Conservation (phyloP, 2,888 invertebrate species). For the Adela reaumurella region DNA sequence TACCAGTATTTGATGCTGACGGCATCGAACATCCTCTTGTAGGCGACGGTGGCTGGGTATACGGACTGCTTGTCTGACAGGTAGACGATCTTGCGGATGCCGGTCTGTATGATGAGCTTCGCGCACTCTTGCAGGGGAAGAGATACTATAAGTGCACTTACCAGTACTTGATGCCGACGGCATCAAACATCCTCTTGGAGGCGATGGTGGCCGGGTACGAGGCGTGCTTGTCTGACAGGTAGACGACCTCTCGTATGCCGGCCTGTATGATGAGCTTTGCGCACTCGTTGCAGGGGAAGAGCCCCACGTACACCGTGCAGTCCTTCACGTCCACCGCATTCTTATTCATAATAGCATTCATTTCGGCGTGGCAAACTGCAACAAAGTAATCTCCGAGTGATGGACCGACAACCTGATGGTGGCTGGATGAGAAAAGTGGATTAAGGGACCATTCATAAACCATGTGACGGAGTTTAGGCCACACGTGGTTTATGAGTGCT, state of each 20-base stretch:
- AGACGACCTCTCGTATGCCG: conserved; percentile 75
- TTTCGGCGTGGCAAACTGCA: conserved; percentile 95
- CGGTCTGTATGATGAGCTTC: conserved; percentile 92
- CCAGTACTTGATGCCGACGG: conserved; percentile 69
- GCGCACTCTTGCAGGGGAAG: conserved; percentile 99
- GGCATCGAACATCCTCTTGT: no score
- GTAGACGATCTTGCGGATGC: conserved; percentile 75
- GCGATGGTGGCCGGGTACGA: conserved; percentile 67
- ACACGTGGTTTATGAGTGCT: conserved; percentile 80
- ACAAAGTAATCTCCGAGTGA: no score
- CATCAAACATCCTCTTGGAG: conserved; percentile 77
- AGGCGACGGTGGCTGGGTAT: no score
- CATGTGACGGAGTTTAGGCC: no score
- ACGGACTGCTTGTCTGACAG: conserved; percentile 83
- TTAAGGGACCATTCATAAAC: no score
- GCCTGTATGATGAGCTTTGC: conserved; percentile 95
- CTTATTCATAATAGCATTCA: conserved; percentile 94
- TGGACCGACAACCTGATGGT: no score
- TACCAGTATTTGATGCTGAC: no score
- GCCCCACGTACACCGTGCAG: conserved; percentile 81
- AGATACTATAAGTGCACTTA: no score
- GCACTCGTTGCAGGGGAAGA: conserved; percentile 98
- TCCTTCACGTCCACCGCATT: conserved; percentile 72
- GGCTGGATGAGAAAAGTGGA: no score
- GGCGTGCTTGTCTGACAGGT: conserved; percentile 78